Percentiles rank a stretch among this genome's conserved stretches.
phyloP scores from a whole-genome alignment of 2,888 invertebrate species.

The Amphipoea lucens region DNA sequence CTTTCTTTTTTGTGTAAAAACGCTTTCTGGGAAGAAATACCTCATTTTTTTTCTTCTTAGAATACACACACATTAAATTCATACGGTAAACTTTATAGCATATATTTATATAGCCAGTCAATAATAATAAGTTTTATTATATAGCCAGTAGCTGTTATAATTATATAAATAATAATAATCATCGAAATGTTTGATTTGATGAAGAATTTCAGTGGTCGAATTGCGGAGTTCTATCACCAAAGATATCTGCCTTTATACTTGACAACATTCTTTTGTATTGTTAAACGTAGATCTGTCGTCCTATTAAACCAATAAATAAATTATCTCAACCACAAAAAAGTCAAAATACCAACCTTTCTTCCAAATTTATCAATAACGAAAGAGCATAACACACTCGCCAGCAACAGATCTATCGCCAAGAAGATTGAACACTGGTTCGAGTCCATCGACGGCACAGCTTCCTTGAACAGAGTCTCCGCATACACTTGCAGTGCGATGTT shows the following conservation, averaged over 20 bases:
- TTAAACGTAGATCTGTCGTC: not conserved
- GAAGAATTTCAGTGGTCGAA: not conserved
- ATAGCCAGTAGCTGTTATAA: not conserved
- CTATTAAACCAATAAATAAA: not conserved
- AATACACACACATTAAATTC: not conserved
- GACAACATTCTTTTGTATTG: not conserved
- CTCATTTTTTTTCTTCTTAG: not conserved
- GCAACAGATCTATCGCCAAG: constrained; percentile 75
- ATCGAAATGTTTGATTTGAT: not conserved
- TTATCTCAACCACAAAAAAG: not conserved
- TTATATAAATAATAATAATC: not conserved
- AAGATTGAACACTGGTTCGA: constrained; percentile 79
- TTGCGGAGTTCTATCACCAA: not conserved
- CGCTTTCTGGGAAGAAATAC: not conserved
- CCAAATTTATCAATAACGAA: constrained; percentile 78
- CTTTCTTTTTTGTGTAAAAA: not conserved
- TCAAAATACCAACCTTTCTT: constrained; percentile 73
- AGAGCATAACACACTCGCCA: constrained; percentile 76
- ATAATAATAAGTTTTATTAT: too few species aligned
- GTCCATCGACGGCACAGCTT: constrained; percentile 80
- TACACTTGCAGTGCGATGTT: constrained; percentile 82
- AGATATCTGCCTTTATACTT: not conserved
- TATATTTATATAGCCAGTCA: not conserved
- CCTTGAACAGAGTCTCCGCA: constrained; percentile 80
- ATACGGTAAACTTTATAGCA: not conserved